Evolutionary conservation across 2,113 vertebrate genomes (phyloP), one percentile per base, ranked within the genome.

Genomic region (Monopterus albus): DNA sequence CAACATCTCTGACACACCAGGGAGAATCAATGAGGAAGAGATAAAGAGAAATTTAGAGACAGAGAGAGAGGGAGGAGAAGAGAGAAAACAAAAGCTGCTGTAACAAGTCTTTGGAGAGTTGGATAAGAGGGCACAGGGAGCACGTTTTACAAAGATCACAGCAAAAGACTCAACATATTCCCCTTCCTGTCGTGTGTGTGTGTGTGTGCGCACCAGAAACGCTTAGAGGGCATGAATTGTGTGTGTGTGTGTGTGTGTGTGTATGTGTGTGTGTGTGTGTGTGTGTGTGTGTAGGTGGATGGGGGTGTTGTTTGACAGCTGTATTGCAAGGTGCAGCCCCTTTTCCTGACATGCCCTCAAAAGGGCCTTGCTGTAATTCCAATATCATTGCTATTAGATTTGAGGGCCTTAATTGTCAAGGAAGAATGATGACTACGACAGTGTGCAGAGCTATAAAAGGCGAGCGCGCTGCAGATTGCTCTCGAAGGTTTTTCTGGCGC

Each of bases 351-450:
- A 81, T 83, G 62, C 82, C 75, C 87, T 86, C 85, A 81, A 75
- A 86, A 87, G 87, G 83, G 58, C 83, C 73, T 68, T 47, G 75
- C 86, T 82, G 84, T 91, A 92, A 91, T 91, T 92, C 90, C 89
- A 92, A 93, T 94, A 94, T 91, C 88, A 78, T 78, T 63, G 80
- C 90, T 88, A 92, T 93, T 93, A 92, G 89, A 94, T 93, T 93
- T 89, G 82, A 90, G 85, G 83, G 87, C 91, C 90, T 93, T 94
- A 94, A 94, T 92, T 92, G 92, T 93, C 92, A 89, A 84, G 90
- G 85, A 94, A 92, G 92, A 93, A 89, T 89, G 91, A 93, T 93
- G 80, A 90, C 83, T 79, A 76, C 33, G 72, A 83, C 77, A 50
- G 64, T 63, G 87, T 52, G 62, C 36, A 9, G 78, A 76, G 82